Evolutionary conservation across 2,888 invertebrate species (phyloP), one percentile per base, ranked within the genome.

Genomic region (Deilephila porcellus): DNA sequence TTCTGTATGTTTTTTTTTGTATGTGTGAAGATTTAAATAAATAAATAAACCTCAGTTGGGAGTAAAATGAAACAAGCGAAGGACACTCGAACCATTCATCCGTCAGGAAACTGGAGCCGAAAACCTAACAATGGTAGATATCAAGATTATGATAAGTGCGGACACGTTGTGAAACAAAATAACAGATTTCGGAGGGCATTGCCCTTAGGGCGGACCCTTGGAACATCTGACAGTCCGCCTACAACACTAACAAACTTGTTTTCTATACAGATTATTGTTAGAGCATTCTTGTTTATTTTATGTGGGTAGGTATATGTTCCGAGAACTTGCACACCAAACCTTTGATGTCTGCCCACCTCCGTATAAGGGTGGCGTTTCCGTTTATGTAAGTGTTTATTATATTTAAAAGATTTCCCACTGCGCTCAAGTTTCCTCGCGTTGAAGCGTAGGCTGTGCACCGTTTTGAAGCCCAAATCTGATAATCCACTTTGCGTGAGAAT

Each of bases 171-270:
- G 67, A 67, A 67, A 67, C 52, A 71, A 59, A 71, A 71, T 71
- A 60, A 71, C 71, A 71, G 71, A 71, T 71, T 60, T 72, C 20
- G 45, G 32, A 34, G 74, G 67, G 67, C 74, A 70, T 74, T 74
- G 74, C 53, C 72, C 74, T 71, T 32, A 72, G 71, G 72, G 72
- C 72, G 76, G 74, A 73, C 77, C 79, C 78, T 71, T 76, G 75
- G 77, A 77, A 77, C 82, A 83, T 85, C 83, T 81, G 83, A 84
- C 80, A 71, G 75, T 77, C 79, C 73, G 71, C 62, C 60, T 79
- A 34, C 76, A 78, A 56, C 56, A 45, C 45, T 45, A 56, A 70
- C 74, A 83, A 86, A 86, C 86, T 82, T 86, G 86, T 86, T 86
- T 84, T 60, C 77, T 81, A 80, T 80, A 53, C 73, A 56, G 19